Evolutionary conservation across 2,113 vertebrate genomes (phyloP).

Genomic region (Lophius piscatorius): DNA sequence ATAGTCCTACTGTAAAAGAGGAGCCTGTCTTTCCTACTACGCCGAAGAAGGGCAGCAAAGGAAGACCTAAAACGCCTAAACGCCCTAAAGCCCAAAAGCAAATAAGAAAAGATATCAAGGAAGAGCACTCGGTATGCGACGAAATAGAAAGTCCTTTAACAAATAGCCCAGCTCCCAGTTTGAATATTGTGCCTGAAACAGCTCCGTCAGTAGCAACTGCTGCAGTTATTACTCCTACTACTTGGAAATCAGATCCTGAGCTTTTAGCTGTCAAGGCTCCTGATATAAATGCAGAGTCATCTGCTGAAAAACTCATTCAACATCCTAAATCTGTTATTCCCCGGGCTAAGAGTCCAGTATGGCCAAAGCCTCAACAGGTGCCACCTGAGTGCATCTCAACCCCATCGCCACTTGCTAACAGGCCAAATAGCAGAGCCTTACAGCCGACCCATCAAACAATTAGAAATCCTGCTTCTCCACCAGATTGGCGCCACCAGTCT

Average conservation of each 20-base stretch:
- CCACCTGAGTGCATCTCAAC: slow-evolving; percentile 66
- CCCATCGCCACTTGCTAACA: slow-evolving; percentile 60
- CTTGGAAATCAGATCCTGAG: slow-evolving; percentile 69
- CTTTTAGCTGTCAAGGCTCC: slow-evolving; percentile 37
- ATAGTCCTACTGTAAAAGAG: slow-evolving; percentile 76
- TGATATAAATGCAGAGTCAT: slow-evolving; percentile 49
- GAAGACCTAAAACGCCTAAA: slow-evolving; percentile 83
- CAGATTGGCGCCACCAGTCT: slow-evolving; percentile 86
- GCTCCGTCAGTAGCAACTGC: slow-evolving; percentile 49
- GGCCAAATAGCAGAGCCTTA: slow-evolving; percentile 77
- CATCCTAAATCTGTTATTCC: slow-evolving; percentile 62
- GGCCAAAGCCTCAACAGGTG: slow-evolving; percentile 63
- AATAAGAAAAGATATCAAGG: slow-evolving; percentile 82
- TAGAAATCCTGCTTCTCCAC: slow-evolving; percentile 75
- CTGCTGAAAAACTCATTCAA: slow-evolving; percentile 67
- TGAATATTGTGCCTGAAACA: slow-evolving; percentile 48
- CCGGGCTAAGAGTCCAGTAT: slow-evolving; percentile 64
- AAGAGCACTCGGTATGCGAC: slow-evolving; percentile 62
- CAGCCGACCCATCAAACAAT: slow-evolving; percentile 39
- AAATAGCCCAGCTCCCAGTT: slow-evolving; percentile 43
- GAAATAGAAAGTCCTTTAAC: slow-evolving; percentile 45
- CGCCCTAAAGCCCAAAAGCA: slow-evolving; percentile 82
- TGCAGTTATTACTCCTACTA: slow-evolving; percentile 73
- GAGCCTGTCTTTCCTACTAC: slow-evolving; percentile 76
- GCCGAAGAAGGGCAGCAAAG: slow-evolving; percentile 82